Evolutionary conservation across 2,888 invertebrate genomes (phyloP), one percentile per base, ranked within the genome.

Genomic region (Lissonota sp.): DNA sequence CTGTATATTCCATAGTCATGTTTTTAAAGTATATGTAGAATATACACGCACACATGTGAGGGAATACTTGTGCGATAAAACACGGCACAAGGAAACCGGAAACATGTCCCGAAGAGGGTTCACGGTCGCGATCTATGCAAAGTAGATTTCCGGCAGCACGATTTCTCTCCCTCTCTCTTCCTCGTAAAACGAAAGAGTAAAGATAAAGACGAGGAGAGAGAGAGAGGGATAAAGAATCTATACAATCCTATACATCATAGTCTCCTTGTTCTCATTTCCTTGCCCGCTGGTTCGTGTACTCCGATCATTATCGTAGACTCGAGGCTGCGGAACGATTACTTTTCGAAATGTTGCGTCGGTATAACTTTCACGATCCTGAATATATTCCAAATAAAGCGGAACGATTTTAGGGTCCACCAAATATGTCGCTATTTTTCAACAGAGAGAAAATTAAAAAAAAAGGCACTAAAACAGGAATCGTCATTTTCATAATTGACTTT

Each of bases 61-160:
- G 26, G 26, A 26, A 26, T 3, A 26, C 51, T 63, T 8, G 40
- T 6, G 60, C 12, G 66, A 67, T 74, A 67, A 74, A 58, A 74
- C 55, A 74, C 58, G 49, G 26, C 46, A 58, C 49, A 49, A n/a
- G 73, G 66, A 60, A 72, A 67, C 79, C 81, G 81, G 81, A 81
- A 81, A 66, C 73, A 78, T 53, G 63, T 42, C 46, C 14, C 58
- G 60, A 75, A 75, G 84, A 84, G 79, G 83, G 85, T 85, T 85
- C 85, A 84, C 75, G 84, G 84, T 80, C 85, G 81, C 81, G 84
- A 80, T 83, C 79, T 84, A 86, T 84, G 85, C 83, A 84, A 86
- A 86, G 84, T 78, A 81, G 82, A 80, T 82, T 79, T 78, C 78
- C 81, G 80, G 74, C 64, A 71, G 75, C 82, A 78, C 74, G 83